Base-by-base conservation (phyloP, 2,888 invertebrate genomes). In the Lacanobia wlatinum region DNA sequence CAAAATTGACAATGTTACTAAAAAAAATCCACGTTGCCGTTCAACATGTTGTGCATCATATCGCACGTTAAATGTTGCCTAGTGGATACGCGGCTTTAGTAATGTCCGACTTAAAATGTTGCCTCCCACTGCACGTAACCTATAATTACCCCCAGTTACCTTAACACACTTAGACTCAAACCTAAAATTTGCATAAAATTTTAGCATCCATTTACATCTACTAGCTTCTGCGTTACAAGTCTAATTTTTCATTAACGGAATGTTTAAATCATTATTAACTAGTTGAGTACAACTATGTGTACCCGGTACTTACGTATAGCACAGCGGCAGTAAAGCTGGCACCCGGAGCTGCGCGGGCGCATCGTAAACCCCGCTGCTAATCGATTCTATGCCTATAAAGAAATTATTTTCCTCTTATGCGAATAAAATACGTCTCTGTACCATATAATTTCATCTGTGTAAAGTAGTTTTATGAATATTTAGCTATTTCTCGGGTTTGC, bases 351-450 rank as follows among this genome's bases (percentile, higher is more conserved):
- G 86, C 86, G 86, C 85, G 74, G 64, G 87, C 88, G 85, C 87
- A 82, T 90, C 89, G 87, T 91, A 90, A 91, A 90, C 87, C 84
- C 83, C 82, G 84, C 82, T 60, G 83, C 88, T 91, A 92, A 92
- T 91, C 91, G 91, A 91, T 91, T 90, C 88, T 78, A 90, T 85
- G 91, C 84, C 89, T 89, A 89, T 91, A 91, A 89, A 90, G 89
- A 91, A 90, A 90, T 90, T 87, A 91, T 90, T 90, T 90, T 87
- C 89, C 87, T 87, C 84, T 86, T 85, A 86, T 85, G 84, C 85
- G 83, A 83, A 85, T 87, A 86, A 87, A 87, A 85, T 84, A 87
- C 83, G 80, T 73, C 65, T 58, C 70, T 76, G 80, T 82, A 78
- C 73, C 73, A 83, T 86, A 84, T 87, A 87, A 90, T 87, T 89